A percentile compares a stretch with the other conserved stretches of the same genome.
Evolutionary conservation across 2,888 invertebrate species (phyloP).

Genomic region (Erebia epiphron): DNA sequence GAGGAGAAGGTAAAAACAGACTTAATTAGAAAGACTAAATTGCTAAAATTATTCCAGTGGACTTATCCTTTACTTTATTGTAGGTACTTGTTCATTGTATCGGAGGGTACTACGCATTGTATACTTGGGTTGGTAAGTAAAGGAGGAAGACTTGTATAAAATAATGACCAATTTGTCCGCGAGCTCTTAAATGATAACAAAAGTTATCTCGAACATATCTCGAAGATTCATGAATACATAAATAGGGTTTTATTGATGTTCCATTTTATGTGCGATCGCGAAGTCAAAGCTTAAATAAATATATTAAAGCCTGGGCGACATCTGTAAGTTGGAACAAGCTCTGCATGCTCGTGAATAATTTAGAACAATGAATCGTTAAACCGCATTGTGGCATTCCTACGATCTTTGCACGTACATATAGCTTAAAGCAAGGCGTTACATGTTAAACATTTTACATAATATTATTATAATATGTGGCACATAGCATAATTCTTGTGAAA

Average conservation of each 20-base stretch:
- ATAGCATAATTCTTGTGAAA: neutral
- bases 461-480: neutral
- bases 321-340: constrained; percentile 39
- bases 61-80: no score
- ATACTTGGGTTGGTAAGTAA: no score
- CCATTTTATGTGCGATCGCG: constrained; percentile 52
- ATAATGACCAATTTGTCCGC: neutral
- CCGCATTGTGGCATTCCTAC: constrained; percentile 16
- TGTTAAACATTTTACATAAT: neutral
- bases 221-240: constrained; percentile 68
- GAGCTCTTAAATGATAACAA: constrained; percentile 8
- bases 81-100: no score
- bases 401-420: constrained; percentile 2
- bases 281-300: constrained; percentile 52
- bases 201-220: constrained; percentile 37
- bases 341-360: constrained; percentile 38
- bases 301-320: constrained; percentile 43
- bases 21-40: no score
- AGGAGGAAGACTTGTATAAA: neutral
- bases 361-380: constrained; percentile 30
- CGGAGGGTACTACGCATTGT: no score
- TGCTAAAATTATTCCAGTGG: no score
- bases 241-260: constrained; percentile 57
- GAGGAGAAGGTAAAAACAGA: no score
- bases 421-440: neutral